Evolutionary conservation across 2,888 invertebrate genomes (phyloP).

Genomic region (Sisyra terminalis): DNA sequence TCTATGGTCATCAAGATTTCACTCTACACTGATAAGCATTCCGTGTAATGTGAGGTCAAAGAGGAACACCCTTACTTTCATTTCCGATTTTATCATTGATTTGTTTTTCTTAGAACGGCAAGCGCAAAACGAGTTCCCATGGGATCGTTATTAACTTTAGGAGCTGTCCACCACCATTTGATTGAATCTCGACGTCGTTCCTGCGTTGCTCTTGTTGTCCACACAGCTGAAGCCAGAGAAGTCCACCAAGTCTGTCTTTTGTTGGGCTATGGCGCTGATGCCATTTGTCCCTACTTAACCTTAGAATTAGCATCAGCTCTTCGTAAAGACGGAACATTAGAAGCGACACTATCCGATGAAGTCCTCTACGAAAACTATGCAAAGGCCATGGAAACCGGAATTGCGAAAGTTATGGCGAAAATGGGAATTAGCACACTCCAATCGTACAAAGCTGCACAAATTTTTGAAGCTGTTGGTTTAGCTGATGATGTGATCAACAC

Average conservation of each 20-base stretch:
- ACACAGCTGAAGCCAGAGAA: slow-evolving; percentile 91
- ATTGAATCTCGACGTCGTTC: slow-evolving; percentile 89
- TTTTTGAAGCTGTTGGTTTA: slow-evolving; percentile 95
- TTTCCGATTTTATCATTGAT: no score
- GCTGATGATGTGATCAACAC: slow-evolving; percentile 83
- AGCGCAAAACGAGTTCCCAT: slow-evolving; percentile 50
- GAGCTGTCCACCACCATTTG: slow-evolving; percentile 89
- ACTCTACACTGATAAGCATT: no score
- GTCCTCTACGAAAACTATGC: slow-evolving; percentile 76
- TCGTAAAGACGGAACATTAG: slow-evolving; percentile 63
- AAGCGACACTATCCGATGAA: slow-evolving; percentile 56
- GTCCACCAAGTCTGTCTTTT: slow-evolving; percentile 91
- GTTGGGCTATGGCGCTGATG: slow-evolving; percentile 93
- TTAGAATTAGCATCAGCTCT: slow-evolving; percentile 83
- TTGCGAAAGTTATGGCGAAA: slow-evolving; percentile 91
- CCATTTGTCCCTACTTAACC: slow-evolving; percentile 91
- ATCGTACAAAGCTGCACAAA: slow-evolving; percentile 98
- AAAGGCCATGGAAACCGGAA: slow-evolving; percentile 67
- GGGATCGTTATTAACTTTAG: slow-evolving; percentile 71
- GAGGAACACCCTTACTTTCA: no score
- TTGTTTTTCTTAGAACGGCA: slow-evolving; percentile 26
- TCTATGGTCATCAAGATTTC: no score
- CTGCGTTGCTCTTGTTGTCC: slow-evolving; percentile 89
- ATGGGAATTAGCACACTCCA: slow-evolving; percentile 99
- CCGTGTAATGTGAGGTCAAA: no score